phyloP scores from a whole-genome alignment of 2,888 invertebrate species.

The Chrysolina americana region DNA sequence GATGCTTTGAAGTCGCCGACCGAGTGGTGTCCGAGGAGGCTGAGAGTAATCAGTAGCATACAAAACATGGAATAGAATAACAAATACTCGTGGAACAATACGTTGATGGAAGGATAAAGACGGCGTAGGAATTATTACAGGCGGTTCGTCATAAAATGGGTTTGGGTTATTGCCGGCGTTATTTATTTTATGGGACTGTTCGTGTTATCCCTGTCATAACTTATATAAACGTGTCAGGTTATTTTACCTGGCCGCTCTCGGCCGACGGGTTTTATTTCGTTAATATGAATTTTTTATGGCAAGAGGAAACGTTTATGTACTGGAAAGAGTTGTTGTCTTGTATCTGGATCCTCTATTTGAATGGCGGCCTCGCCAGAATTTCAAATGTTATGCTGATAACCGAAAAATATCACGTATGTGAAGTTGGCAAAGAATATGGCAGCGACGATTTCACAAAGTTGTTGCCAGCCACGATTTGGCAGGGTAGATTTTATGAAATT shows the following conservation, averaged over 20 bases:
- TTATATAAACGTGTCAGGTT: constrained; percentile 65
- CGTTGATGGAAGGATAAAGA: constrained; percentile 53
- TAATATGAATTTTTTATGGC: constrained; percentile 44
- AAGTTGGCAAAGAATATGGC: no score
- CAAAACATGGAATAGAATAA: constrained; percentile 64
- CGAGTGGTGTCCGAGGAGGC: constrained; percentile 57
- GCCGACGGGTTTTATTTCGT: constrained; percentile 39
- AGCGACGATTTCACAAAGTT: no score
- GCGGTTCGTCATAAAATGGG: constrained; percentile 58
- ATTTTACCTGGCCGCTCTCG: constrained; percentile 54
- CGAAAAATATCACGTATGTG: no score
- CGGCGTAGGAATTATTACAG: constrained; percentile 52
- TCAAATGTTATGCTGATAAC: no score
- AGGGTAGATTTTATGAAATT: no score
- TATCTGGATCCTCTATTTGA: not conserved
- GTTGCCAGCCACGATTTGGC: no score
- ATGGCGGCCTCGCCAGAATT: not conserved
- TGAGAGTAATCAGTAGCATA: constrained; percentile 68
- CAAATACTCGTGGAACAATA: constrained; percentile 59
- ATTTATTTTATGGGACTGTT: constrained; percentile 65
- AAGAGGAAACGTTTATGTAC: constrained; percentile 35
- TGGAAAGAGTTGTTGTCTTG: not conserved
- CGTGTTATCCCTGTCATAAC: constrained; percentile 67
- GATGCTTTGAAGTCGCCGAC: constrained; percentile 68
- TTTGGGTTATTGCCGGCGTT: constrained; percentile 59